Conservation (phyloP, 2,888 invertebrate genomes). For the Panzeria rudis region DNA sequence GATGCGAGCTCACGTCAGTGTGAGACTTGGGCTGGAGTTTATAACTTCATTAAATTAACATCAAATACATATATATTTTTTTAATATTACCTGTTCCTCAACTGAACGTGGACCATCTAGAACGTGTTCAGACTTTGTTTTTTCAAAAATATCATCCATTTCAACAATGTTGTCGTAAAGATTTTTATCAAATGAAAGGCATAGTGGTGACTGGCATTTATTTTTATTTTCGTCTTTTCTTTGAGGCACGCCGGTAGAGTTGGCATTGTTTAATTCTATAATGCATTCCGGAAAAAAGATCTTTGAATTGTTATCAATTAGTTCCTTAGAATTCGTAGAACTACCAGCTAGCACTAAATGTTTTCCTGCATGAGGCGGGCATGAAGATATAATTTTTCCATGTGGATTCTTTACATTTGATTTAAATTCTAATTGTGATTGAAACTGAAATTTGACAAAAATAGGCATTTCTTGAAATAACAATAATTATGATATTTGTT, state of each 20-base stretch:
- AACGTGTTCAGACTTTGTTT: not conserved
- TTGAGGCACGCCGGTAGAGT: not conserved
- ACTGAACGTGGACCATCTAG: not conserved
- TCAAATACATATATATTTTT: too few relatives aligned
- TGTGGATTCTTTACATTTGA: not conserved
- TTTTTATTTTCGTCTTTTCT: not conserved
- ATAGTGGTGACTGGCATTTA: not conserved
- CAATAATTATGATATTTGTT: not conserved
- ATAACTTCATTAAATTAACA: not conserved
- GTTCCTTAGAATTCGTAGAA: not conserved
- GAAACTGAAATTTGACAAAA: slow-evolving; percentile 57
- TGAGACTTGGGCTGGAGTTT: not conserved
- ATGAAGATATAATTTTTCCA: slow-evolving; percentile 46
- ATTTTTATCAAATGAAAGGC: slow-evolving; percentile 2
- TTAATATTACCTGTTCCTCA: slow-evolving; percentile 12
- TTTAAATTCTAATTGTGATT: slow-evolving; percentile 58
- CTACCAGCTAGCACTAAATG: not conserved
- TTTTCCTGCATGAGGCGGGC: slow-evolving; percentile 44
- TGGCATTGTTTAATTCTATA: not conserved
- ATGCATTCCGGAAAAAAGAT: not conserved
- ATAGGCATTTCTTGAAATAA: not conserved
- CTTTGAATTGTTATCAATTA: not conserved
- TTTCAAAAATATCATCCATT: slow-evolving; percentile 30
- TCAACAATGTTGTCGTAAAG: not conserved
- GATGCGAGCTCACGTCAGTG: not conserved